Conservation (phyloP, 1,140 invertebrate species). For the Pachyrhynchus sulphureomaculatus region DNA sequence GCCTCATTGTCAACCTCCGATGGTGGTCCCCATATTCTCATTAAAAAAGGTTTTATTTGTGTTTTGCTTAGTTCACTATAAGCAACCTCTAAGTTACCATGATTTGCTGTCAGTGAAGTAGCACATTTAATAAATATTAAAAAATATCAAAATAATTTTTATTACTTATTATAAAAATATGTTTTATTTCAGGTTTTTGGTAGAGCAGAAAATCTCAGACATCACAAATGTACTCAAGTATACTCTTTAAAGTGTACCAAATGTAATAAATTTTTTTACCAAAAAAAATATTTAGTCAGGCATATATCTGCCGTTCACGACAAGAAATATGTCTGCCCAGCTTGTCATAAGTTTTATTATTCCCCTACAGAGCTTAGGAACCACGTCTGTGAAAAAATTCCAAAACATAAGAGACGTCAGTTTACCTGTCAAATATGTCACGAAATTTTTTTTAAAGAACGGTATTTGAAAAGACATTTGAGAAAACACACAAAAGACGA, state of each 20-base stretch:
- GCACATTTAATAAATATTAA: no score
- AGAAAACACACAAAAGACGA: neutral
- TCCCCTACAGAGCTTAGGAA: constrained; percentile 34
- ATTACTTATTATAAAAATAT: neutral
- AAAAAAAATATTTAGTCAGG: constrained; percentile 44
- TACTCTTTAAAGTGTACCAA: constrained; percentile 36
- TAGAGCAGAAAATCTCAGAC: constrained; percentile 47
- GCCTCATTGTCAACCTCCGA: constrained; percentile 71
- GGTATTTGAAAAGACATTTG: constrained; percentile 43
- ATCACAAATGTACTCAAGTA: constrained; percentile 42
- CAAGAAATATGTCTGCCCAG: constrained; percentile 35
- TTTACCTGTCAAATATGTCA: constrained; percentile 45
- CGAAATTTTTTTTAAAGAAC: constrained; percentile 44
- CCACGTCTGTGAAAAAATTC: constrained; percentile 35
- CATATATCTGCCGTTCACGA: constrained; percentile 43
- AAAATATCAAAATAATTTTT: neutral
- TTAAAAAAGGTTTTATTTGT: constrained; percentile 79
- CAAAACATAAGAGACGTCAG: constrained; percentile 20
- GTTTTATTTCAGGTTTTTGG: constrained; percentile 45
- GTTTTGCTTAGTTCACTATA: constrained; percentile 73
- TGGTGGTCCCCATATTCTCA: constrained; percentile 80
- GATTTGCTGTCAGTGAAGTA: constrained; percentile 71
- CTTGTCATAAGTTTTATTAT: constrained; percentile 36
- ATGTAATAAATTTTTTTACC: constrained; percentile 42
- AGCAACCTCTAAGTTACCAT: constrained; percentile 73